Conservation (phyloP, 1,140 invertebrate genomes). For the Drosophila busckii region DNA sequence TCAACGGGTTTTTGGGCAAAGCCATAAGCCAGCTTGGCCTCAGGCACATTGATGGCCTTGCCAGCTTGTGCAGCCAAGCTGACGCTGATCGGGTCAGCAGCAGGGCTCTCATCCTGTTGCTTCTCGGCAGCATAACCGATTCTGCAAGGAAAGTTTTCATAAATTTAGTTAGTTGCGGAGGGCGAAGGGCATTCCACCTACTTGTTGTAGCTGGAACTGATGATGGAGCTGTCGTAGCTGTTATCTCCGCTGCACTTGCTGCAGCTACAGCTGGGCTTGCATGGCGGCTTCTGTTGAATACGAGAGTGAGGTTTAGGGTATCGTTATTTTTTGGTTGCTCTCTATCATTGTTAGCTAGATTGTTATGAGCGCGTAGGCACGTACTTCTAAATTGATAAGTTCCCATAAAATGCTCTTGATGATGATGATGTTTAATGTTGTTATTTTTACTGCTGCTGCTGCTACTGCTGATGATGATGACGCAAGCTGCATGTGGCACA, state of each 20-base stretch:
- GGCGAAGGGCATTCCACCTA: slow-evolving; percentile 5
- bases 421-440: slow-evolving; percentile 21
- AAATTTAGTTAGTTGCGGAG: neutral
- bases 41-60: slow-evolving; percentile 68
- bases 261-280: slow-evolving; percentile 60
- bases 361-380: slow-evolving; percentile 42
- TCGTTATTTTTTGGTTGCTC: slow-evolving; percentile 36
- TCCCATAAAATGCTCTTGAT: slow-evolving; percentile 28
- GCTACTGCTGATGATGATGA: slow-evolving; percentile 4
- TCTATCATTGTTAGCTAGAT: slow-evolving; percentile 37
- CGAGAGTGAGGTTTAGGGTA: slow-evolving; percentile 37
- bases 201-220: slow-evolving; percentile 43
- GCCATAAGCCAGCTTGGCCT: slow-evolving; percentile 79
- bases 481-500: slow-evolving; percentile 11
- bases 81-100: slow-evolving; percentile 80
- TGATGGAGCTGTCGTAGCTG: slow-evolving; percentile 40
- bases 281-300: slow-evolving; percentile 58
- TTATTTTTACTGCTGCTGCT: slow-evolving; percentile 2
- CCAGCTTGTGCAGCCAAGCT: slow-evolving; percentile 73
- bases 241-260: slow-evolving; percentile 40
- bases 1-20: slow-evolving; percentile 76
- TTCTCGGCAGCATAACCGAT: slow-evolving; percentile 44
- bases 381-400: too few species aligned
- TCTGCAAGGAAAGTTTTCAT: slow-evolving; percentile 4
- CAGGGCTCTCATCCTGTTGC: slow-evolving; percentile 38